Conservation (phyloP, 2,113 vertebrate genomes). For the Saguinus imperator region DNA sequence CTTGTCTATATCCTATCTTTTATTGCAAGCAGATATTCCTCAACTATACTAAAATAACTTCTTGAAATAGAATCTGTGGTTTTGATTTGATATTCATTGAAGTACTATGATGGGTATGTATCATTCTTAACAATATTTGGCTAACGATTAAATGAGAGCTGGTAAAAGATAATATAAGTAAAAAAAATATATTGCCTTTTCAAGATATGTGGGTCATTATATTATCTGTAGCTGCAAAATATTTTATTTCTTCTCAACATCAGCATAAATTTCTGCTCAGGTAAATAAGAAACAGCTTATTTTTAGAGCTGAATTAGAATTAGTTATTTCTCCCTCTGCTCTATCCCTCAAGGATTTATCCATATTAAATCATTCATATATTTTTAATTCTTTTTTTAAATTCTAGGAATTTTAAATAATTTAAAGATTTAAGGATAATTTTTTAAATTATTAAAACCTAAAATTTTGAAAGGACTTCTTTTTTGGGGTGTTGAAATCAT, state of each 20-base stretch:
- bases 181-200: not conserved
- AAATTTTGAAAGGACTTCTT: constrained; percentile 1
- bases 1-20: not conserved
- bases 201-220: not conserved
- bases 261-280: not conserved
- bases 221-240: not conserved
- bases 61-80: not conserved
- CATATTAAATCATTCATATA: not conserved
- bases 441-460: not conserved
- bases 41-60: not conserved
- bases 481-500: not conserved
- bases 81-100: not conserved
- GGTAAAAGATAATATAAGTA: not conserved
- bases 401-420: not conserved
- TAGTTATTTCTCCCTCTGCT: not conserved
- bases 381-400: constrained; percentile 17
- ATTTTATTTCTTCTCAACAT: not conserved
- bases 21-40: not conserved
- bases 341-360: not conserved
- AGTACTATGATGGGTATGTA: not conserved
- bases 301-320: not conserved
- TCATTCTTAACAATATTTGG: not conserved
- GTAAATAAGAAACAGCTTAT: not conserved
- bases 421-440: not conserved
- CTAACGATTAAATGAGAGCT: not conserved